Percentiles rank a stretch among this genome's conserved stretches.
phyloP scores from a whole-genome alignment of 2,888 invertebrate genomes.

The Hoplodrina blanda region DNA sequence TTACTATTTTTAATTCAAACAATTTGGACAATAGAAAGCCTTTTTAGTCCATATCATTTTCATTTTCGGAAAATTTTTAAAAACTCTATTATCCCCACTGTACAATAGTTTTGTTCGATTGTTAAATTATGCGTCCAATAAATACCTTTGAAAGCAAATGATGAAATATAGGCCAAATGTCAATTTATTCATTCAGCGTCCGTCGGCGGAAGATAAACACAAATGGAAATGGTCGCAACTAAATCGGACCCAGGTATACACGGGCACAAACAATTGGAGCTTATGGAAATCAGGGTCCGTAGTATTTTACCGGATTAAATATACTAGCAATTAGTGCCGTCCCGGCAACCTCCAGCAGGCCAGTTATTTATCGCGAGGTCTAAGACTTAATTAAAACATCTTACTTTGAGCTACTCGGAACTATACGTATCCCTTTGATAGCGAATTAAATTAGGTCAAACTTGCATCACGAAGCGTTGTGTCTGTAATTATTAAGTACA shows the following conservation, averaged over 20 bases:
- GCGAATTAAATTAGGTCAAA: conserved; percentile 81
- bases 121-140: conserved; percentile 18
- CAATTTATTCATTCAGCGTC: conserved; percentile 80
- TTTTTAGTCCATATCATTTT: background rate
- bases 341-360: conserved; percentile 76
- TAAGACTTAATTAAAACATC: conserved; percentile 90
- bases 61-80: background rate
- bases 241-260: conserved; percentile 85
- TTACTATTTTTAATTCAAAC: background rate
- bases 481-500: conserved; percentile 61
- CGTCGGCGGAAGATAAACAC: conserved; percentile 82
- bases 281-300: conserved; percentile 89
- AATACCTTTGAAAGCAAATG: conserved; percentile 65
- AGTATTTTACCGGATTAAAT: conserved; percentile 90
- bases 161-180: conserved; percentile 71
- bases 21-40: background rate
- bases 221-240: conserved; percentile 84
- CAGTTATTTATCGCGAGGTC: conserved; percentile 89
- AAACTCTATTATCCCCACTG: background rate
- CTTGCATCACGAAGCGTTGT: conserved; percentile 62
- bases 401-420: conserved; percentile 83
- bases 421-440: conserved; percentile 78
- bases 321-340: conserved; percentile 89
- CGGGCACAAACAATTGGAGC: conserved; percentile 88
- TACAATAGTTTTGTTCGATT: background rate